phyloP scores from a whole-genome alignment of 1,140 invertebrate genomes.

The Phortica variegata region DNA sequence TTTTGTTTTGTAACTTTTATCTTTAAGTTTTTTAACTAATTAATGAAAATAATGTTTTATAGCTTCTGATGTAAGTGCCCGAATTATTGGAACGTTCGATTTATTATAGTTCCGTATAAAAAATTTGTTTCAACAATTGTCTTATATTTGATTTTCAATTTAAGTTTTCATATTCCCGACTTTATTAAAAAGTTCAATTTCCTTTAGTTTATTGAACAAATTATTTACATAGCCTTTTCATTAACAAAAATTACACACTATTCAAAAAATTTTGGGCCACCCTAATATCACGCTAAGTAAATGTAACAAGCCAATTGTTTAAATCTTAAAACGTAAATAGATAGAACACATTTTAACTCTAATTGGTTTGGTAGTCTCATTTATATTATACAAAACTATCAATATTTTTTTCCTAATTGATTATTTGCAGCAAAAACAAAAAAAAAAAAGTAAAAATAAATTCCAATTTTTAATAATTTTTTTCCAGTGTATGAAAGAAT shows the following conservation, averaged over 20 bases:
- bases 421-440: conserved; percentile 1
- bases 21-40: conserved; percentile 23
- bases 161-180: too few relatives aligned
- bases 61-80: conserved; percentile 5
- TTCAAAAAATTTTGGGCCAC: too few relatives aligned
- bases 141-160: conserved; percentile 23
- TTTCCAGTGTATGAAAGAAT: background rate
- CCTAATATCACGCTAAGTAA: conserved; percentile 1
- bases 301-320: conserved; percentile 26
- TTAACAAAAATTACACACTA: too few relatives aligned
- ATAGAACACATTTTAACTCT: too few relatives aligned
- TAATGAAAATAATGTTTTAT: conserved; percentile 3
- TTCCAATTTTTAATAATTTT: background rate
- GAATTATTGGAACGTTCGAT: conserved; percentile 2
- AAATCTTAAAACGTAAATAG: too few relatives aligned
- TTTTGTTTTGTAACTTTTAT: conserved; percentile 14
- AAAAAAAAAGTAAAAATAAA: background rate
- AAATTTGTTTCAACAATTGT: too few relatives aligned
- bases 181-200: too few relatives aligned
- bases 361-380: too few relatives aligned
- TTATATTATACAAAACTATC: too few relatives aligned
- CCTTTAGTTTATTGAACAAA: too few relatives aligned
- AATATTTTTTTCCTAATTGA: too few relatives aligned
- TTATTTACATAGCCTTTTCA: too few relatives aligned
- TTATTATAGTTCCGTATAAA: background rate